These are phyloP conservation scores for Harpalus rubripes DNA, from an alignment of 2,888 invertebrate species.

Conservation along the genomic window DNA sequence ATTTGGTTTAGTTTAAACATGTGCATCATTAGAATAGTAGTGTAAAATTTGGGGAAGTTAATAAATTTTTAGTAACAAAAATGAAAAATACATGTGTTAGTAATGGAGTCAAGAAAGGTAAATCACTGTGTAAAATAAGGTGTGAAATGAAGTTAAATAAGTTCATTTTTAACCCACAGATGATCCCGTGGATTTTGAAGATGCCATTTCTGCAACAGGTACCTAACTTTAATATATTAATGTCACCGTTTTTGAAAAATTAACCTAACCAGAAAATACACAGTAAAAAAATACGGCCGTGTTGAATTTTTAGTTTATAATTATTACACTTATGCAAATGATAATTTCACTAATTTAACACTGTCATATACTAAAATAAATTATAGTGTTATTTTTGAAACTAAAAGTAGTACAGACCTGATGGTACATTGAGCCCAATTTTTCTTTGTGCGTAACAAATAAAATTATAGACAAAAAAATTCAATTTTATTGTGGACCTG, in stretches of 20 bases:
- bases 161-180: slow-evolving; percentile 12
- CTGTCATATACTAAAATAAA: too few species aligned
- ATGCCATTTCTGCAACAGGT: slow-evolving; percentile 50
- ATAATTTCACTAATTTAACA: too few species aligned
- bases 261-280: not conserved
- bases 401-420: too few species aligned
- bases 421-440: too few species aligned
- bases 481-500: too few species aligned
- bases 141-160: not conserved
- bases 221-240: not conserved
- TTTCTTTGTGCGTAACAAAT: too few species aligned
- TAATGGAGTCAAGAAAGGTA: not conserved
- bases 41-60: not conserved
- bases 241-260: not conserved
- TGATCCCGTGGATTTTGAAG: slow-evolving; percentile 51
- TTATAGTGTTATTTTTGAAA: too few species aligned
- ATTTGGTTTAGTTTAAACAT: not conserved
- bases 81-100: not conserved
- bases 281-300: too few species aligned
- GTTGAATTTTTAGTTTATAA: too few species aligned
- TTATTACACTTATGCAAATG: too few species aligned
- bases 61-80: not conserved
- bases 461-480: too few species aligned
- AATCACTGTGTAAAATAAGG: not conserved
- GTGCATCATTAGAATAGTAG: not conserved